phyloP scores from a whole-genome alignment of 2,888 invertebrate genomes.

The Pteria penguin region DNA sequence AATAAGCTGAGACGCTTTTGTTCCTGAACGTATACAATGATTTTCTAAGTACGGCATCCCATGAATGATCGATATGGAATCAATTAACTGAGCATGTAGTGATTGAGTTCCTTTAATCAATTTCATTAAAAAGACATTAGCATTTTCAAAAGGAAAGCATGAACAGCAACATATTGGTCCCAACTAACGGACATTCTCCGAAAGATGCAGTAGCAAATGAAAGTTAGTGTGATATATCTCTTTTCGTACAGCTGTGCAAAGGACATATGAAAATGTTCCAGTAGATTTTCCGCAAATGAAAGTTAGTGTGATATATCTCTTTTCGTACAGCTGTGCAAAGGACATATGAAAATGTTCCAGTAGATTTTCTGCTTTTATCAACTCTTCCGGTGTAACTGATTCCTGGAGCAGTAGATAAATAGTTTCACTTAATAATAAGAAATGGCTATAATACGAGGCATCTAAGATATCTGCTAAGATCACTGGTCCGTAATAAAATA shows the following conservation, averaged over 20 bases:
- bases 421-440: conserved; percentile 25
- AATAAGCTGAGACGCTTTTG: conserved; percentile 6
- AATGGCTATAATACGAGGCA: conserved; percentile 13
- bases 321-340: conserved; percentile 25
- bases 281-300: conserved; percentile 1
- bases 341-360: conserved; percentile 24
- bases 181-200: conserved; percentile 34
- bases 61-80: conserved; percentile 27
- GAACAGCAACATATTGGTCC: conserved; percentile 47
- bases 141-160: conserved; percentile 47
- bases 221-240: conserved; percentile 35
- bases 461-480: conserved; percentile 14
- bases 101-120: conserved; percentile 33
- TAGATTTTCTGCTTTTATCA: neutral
- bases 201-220: conserved; percentile 40
- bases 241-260: conserved; percentile 27
- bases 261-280: conserved; percentile 24
- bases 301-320: conserved; percentile 31
- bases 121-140: conserved; percentile 32
- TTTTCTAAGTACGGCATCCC: conserved; percentile 17
- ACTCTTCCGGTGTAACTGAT: neutral
- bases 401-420: conserved; percentile 26
- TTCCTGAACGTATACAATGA: neutral
- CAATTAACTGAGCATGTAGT: conserved; percentile 23
- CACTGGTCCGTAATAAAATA: conserved; percentile 41